Evolutionary conservation across 2,113 vertebrate species (phyloP).

Genomic region (Rhea americana): DNA sequence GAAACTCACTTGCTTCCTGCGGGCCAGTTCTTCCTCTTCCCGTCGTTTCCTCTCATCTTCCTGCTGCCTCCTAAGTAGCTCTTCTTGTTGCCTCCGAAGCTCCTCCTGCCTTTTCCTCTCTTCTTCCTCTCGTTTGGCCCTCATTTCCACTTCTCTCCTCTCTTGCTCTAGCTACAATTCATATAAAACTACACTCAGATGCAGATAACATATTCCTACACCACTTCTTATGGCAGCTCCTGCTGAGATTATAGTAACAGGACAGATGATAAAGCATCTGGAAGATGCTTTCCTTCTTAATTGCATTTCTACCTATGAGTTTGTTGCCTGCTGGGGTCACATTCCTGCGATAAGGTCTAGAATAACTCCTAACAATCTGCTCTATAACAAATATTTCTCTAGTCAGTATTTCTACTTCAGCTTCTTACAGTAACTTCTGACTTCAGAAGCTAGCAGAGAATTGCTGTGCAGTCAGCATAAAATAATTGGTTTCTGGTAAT

Average conservation of each 20-base stretch:
- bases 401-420: not conserved
- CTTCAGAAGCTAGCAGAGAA: not conserved
- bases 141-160: conserved; percentile 90
- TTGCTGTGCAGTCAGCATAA: not conserved
- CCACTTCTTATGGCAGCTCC: conserved; percentile 36
- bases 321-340: conserved; percentile 14
- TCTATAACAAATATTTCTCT: not conserved
- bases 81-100: conserved; percentile 86
- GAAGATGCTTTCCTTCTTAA: conserved; percentile 13
- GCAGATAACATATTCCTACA: conserved; percentile 61
- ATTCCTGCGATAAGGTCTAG: not conserved
- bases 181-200: conserved; percentile 69
- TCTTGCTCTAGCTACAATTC: conserved; percentile 90
- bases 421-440: conserved; percentile 23
- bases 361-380: not conserved
- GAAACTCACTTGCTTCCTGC: conserved; percentile 90
- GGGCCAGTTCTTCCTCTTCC: conserved; percentile 92
- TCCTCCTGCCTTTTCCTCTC: conserved; percentile 89
- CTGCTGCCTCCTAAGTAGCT: conserved; percentile 88
- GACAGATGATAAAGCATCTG: conserved; percentile 36
- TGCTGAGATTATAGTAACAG: conserved; percentile 25
- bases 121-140: conserved; percentile 95
- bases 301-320: conserved; percentile 8
- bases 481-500: not conserved
- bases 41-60: conserved; percentile 91